phyloP scores from a whole-genome alignment of 1,140 invertebrate genomes.

The Pachypeltis micranthus region DNA sequence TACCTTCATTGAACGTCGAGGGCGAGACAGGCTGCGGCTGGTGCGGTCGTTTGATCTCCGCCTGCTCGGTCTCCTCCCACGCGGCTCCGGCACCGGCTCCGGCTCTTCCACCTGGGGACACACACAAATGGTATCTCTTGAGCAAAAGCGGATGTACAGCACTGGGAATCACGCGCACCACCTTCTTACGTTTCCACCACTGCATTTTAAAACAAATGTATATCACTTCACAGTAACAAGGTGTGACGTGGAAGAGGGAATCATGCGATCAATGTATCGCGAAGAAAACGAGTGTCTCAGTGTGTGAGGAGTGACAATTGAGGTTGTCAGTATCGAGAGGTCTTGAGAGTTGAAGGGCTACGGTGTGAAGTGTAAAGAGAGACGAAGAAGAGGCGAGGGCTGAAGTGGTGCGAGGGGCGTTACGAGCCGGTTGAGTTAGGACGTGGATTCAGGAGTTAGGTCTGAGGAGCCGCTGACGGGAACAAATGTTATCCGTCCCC shows the following conservation, averaged over 20 bases:
- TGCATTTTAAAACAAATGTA: slow-evolving; percentile 23
- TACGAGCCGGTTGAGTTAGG: no score
- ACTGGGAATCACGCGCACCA: slow-evolving; percentile 26
- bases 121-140: slow-evolving; percentile 12
- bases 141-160: slow-evolving; percentile 25
- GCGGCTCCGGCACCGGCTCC: slow-evolving; percentile 7
- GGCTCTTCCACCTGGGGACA: slow-evolving; percentile 18
- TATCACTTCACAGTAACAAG: background rate
- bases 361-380: background rate
- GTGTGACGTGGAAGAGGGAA: background rate
- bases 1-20: slow-evolving; percentile 26
- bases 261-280: background rate
- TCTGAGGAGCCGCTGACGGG: no score
- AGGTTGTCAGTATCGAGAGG: background rate
- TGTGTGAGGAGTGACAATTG: background rate
- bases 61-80: slow-evolving; percentile 2
- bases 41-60: background rate
- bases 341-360: background rate
- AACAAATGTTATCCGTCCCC: no score
- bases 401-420: no score
- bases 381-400: background rate
- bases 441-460: no score
- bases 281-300: background rate
- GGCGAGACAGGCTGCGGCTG: no score
- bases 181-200: slow-evolving; percentile 24